phyloP scores from a whole-genome alignment of 2,888 invertebrate genomes.

The Lathronympha strigana region DNA sequence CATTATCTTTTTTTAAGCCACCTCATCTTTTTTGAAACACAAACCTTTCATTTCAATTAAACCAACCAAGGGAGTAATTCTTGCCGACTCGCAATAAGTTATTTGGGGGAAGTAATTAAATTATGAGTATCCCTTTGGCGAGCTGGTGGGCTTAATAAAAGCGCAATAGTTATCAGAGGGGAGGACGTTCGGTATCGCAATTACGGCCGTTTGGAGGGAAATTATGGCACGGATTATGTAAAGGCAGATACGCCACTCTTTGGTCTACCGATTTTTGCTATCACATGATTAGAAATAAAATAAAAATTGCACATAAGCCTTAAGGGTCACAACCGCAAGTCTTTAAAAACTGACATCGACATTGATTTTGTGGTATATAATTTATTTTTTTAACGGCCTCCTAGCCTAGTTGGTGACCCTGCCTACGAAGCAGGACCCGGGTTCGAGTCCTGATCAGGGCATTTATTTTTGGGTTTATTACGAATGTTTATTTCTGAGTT shows the following conservation, averaged over 20 bases:
- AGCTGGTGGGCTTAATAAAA: conserved; percentile 78
- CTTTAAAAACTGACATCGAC: too few relatives aligned
- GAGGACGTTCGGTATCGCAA: conserved; percentile 66
- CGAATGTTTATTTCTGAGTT: too few relatives aligned
- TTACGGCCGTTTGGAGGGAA: conserved; percentile 58
- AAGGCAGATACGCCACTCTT: neutral
- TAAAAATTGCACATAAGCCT: too few relatives aligned
- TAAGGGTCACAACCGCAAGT: too few relatives aligned
- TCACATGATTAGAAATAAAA: too few relatives aligned
- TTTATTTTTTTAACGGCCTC: too few relatives aligned
- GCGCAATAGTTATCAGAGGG: conserved; percentile 77
- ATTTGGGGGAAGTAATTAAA: conserved; percentile 76
- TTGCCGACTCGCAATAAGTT: conserved; percentile 63
- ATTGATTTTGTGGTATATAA: too few relatives aligned
- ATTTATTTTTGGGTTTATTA: too few relatives aligned
- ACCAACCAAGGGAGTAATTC: conserved; percentile 54
- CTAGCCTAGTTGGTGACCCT: too few relatives aligned
- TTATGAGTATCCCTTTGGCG: conserved; percentile 78
- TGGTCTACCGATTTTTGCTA: neutral
- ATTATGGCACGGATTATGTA: conserved; percentile 19
- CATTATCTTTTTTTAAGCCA: neutral
- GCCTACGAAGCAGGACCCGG: too few relatives aligned
- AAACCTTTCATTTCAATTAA: conserved; percentile 55
- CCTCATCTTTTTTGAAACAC: neutral
- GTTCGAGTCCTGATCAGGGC: too few relatives aligned